A percentile compares a stretch with the other conserved stretches of the same genome.
These are phyloP conservation scores for Therioaphis trifolii DNA, from an alignment of 2,888 invertebrate genomes.

Conservation along the genomic window DNA sequence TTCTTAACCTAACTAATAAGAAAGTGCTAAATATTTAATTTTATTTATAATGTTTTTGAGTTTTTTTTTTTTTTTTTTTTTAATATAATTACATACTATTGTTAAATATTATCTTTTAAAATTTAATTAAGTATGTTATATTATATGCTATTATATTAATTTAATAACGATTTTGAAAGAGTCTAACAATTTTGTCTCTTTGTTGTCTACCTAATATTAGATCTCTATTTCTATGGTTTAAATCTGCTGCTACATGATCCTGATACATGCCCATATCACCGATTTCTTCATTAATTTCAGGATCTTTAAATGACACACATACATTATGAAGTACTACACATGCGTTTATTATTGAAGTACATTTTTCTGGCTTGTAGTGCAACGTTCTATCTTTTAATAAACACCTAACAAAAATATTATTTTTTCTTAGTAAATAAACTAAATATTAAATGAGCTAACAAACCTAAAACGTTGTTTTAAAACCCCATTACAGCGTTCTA, in stretches of 20 bases:
- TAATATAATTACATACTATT: too few relatives aligned
- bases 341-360: conserved; percentile 48
- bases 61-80: too few relatives aligned
- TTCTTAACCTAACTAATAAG: too few relatives aligned
- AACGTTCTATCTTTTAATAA: conserved; percentile 32
- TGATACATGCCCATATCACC: background rate
- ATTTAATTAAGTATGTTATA: too few relatives aligned
- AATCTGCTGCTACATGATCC: background rate
- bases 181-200: too few relatives aligned
- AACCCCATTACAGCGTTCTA: conserved; percentile 46
- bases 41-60: too few relatives aligned
- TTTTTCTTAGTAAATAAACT: background rate
- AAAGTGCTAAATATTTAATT: too few relatives aligned
- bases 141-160: too few relatives aligned
- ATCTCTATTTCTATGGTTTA: background rate
- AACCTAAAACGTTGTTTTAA: conserved; percentile 45
- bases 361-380: conserved; percentile 30
- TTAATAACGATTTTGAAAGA: too few relatives aligned
- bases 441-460: conserved; percentile 1
- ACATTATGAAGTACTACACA: conserved; percentile 53
- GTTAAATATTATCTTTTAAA: too few relatives aligned
- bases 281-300: conserved; percentile 4
- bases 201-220: background rate
- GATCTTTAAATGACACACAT: background rate
- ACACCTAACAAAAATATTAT: conserved; percentile 30